Base-by-base conservation (phyloP, 2,797 vertebrate species). In the Fistularia commersonii region DNA sequence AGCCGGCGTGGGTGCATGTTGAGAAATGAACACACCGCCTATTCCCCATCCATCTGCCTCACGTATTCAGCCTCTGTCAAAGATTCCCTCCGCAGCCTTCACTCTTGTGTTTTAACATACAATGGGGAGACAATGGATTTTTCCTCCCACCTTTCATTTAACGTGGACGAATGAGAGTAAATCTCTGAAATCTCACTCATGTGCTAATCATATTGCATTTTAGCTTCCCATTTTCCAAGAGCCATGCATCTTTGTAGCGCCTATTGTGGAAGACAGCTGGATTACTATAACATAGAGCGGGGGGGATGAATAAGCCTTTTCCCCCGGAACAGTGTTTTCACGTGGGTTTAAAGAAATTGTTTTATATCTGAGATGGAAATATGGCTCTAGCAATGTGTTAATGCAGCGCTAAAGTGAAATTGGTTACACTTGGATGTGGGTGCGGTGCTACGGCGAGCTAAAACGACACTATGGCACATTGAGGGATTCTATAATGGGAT, bases 211-310 rank as follows among this genome's bases (percentile, higher is more conserved):
- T 62, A 64, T 74, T 71, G 67, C 59, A 66, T 47, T 33, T 51
- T 51, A 23, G 46, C 67, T 62, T 51, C 45, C 23, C 23, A 23
- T 23, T 23, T 66, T 55, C 57, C 51, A 36, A 15, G 61, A 35
- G 64, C 51, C 34, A 14, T 43, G 37, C 41, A 13, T 63, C 37
- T 56, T 35, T 8, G 32, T 39, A 14, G 12, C 36, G 38, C 50
- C 44, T 10, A 33, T 11, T 23, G 42, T 23, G 51, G 7, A 40
- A 69, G 66, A 65, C 64, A 71, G 56, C 54, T 59, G 68, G 70
- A 78, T 81, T 77, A 79, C 59, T 51, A 8, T 51, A 61, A 52
- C 58, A 62, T 55, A 76, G 54, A 59, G 50, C 49, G 9, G 23
- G 23, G 23, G 47, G 64, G 57, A 70, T 72, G 54, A 70, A 68